Conservation (phyloP, 2,888 invertebrate species). For the Acanthococcus lagerstroemiae region DNA sequence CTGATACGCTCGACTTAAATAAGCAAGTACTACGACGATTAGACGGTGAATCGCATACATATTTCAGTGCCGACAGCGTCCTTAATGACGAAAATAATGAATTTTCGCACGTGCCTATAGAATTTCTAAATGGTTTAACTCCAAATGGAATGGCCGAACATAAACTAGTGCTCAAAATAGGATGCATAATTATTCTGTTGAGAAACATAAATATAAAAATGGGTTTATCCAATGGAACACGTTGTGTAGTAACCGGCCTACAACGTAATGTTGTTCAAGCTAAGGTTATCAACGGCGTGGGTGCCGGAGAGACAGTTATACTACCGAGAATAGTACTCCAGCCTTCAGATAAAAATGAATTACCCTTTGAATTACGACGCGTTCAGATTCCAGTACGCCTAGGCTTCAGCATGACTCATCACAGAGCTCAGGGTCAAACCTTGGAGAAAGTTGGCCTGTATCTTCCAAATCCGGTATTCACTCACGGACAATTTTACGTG, state of each 20-base stretch:
- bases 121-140: neutral
- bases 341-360: neutral
- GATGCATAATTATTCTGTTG: neutral
- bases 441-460: constrained; percentile 28
- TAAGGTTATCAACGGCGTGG: neutral
- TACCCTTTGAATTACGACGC: neutral
- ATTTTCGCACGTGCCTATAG: neutral
- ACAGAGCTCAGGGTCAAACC: constrained; percentile 16
- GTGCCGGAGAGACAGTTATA: neutral
- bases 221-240: neutral
- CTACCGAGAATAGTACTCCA: neutral
- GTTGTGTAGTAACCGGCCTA: neutral
- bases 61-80: neutral
- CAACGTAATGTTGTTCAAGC: neutral
- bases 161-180: neutral
- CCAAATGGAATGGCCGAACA: neutral
- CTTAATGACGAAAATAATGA: neutral
- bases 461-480: constrained; percentile 34
- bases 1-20: neutral
- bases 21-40: neutral
- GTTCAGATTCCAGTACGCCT: neutral
- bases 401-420: neutral
- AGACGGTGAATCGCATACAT: neutral
- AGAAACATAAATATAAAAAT: neutral
- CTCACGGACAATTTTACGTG: constrained; percentile 35